These are phyloP conservation scores for Hephaestus fuliginosus DNA, from an alignment of 2,797 vertebrate genomes.

Conservation along the genomic window DNA sequence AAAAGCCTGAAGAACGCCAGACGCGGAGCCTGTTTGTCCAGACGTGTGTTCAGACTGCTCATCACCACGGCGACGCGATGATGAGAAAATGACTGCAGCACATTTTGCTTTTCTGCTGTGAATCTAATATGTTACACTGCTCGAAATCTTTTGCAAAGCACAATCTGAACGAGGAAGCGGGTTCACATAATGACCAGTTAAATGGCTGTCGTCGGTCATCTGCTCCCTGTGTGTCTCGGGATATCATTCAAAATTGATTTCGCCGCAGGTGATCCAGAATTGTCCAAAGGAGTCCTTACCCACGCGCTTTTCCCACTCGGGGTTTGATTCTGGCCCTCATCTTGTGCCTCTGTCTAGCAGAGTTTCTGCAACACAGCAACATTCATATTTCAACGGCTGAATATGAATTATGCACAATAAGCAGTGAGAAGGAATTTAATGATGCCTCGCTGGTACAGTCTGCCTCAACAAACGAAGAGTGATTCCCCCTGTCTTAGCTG, in stretches of 20 bases:
- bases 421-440: slow-evolving; percentile 92
- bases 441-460: slow-evolving; percentile 87
- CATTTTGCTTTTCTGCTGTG: slow-evolving; percentile 31
- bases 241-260: slow-evolving; percentile 74
- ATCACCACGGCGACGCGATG: background rate
- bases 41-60: slow-evolving; percentile 1
- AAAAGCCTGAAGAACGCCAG: background rate
- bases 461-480: slow-evolving; percentile 78
- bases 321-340: slow-evolving; percentile 68
- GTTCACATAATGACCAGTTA: slow-evolving; percentile 63
- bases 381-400: slow-evolving; percentile 92
- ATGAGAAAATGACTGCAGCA: slow-evolving; percentile 4
- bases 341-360: slow-evolving; percentile 70
- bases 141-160: slow-evolving; percentile 12
- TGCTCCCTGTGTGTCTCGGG: slow-evolving; percentile 30
- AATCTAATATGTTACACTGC: slow-evolving; percentile 20
- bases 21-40: slow-evolving; percentile 2
- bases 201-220: slow-evolving; percentile 43
- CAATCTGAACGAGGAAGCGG: slow-evolving; percentile 27
- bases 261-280: slow-evolving; percentile 64
- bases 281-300: slow-evolving; percentile 67
- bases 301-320: slow-evolving; percentile 54
- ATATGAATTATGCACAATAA: slow-evolving; percentile 95
- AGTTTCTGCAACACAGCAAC: slow-evolving; percentile 85
- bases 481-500: slow-evolving; percentile 78